phyloP scores from a whole-genome alignment of 2,797 vertebrate species.

The Galaxias olidus region DNA sequence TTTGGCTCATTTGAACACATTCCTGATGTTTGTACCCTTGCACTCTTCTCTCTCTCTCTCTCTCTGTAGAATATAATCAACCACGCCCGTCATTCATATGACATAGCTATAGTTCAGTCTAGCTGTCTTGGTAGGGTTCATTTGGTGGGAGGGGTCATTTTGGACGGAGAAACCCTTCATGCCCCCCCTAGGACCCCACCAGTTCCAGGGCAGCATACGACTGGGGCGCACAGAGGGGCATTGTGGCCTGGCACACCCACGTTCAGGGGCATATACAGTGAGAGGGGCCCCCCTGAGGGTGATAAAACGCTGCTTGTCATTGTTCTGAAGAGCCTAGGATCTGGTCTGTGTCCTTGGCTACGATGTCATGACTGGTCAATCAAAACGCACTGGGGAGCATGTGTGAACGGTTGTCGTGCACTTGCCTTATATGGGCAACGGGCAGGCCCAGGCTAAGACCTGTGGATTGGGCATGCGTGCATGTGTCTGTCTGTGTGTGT shows the following conservation, averaged over 20 bases:
- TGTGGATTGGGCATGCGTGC: neutral
- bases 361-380: constrained; percentile 52
- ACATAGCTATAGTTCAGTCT: constrained; percentile 37
- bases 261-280: constrained; percentile 45
- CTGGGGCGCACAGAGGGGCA: constrained; percentile 64
- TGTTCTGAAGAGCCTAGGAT: constrained; percentile 49
- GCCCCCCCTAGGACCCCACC: constrained; percentile 45
- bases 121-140: constrained; percentile 36
- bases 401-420: neutral
- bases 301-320: constrained; percentile 63
- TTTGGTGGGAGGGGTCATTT: constrained; percentile 35
- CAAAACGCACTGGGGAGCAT: constrained; percentile 50
- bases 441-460: constrained; percentile 3
- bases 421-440: neutral
- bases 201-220: constrained; percentile 61
- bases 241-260: constrained; percentile 58
- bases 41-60: constrained; percentile 26
- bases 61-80: constrained; percentile 20
- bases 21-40: constrained; percentile 21
- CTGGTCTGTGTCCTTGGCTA: constrained; percentile 40
- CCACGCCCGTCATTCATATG: constrained; percentile 1
- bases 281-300: constrained; percentile 46
- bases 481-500: neutral
- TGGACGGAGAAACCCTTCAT: constrained; percentile 32
- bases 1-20: neutral